Base-by-base conservation (phyloP, 2,113 vertebrate species). In the Mystacornis crossleyi region DNA sequence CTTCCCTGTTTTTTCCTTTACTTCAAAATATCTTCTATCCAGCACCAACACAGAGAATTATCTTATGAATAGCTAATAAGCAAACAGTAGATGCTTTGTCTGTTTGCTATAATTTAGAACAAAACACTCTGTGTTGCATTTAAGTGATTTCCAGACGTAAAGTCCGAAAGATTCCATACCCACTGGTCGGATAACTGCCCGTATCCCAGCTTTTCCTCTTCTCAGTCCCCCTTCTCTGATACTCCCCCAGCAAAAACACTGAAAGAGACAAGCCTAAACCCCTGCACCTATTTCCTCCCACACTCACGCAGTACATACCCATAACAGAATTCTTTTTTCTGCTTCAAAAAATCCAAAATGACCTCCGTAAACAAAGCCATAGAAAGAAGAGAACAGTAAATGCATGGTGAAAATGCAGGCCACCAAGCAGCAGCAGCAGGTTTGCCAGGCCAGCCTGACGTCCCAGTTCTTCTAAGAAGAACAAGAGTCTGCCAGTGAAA, bases 281-380 rank as follows among this genome's bases (percentile, higher is more conserved):
- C 14, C 24, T 53, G 16, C 25, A 26, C 13, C 55, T 70, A 5
- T 57, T 54, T 89, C 64, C 61, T 69, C 34, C 43, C 40, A 40
- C 7, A 15, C 10, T 31, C 18, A 42, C 57, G 26, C n/a, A 34
- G 36, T 55, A 97, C 88, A 1, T 89, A 97, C 86, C 84, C 96
- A 95, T 65, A 96, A 95, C 5, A 97, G 15, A 67, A 96, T 95
- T 71, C 79, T 95, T 82, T 90, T 83, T 50, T 96, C 97, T 26
- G 89, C 96, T 95, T 96, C 95, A 95, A 96, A 97, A 96, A 97
- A 91, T 88, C 94, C 87, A 71, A 97, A 97, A 61, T 94, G 42
- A 34, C 84, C 93, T 66, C 77, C 58, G 47, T 91, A 97, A 67
- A 96, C 31, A 86, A 96, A 96, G 12, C 62, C 93, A 42, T 2